Conservation (phyloP, 1,140 invertebrate species). For the Lepidurus couesii region DNA sequence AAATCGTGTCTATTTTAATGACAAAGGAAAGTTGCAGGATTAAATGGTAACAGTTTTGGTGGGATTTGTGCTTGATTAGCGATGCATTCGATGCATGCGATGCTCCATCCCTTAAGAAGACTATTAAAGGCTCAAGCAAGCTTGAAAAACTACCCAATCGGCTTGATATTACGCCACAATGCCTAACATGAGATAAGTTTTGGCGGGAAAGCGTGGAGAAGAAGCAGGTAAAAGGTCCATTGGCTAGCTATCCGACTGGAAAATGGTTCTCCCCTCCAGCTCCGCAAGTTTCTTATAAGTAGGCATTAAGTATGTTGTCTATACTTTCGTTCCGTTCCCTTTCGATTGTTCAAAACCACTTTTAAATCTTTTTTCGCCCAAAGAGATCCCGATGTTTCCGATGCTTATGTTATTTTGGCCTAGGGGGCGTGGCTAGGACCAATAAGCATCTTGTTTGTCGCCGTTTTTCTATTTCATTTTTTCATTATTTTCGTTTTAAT, state of each 20-base stretch:
- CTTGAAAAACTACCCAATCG: background rate
- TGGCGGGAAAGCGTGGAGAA: background rate
- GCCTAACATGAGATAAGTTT: background rate
- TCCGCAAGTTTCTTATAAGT: background rate
- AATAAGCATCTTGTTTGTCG: background rate
- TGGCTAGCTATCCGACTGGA: background rate
- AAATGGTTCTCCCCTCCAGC: background rate
- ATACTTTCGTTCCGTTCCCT: background rate
- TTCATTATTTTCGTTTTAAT: too few relatives aligned
- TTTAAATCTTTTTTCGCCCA: too few relatives aligned
- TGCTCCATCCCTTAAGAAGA: background rate
- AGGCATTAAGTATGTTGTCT: background rate
- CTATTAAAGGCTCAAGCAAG: background rate
- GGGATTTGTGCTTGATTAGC: background rate
- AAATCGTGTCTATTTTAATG: background rate
- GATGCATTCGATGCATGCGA: background rate
- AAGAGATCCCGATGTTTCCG: too few relatives aligned
- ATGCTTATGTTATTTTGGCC: too few relatives aligned
- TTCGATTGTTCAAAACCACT: background rate
- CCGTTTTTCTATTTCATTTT: background rate
- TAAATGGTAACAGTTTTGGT: background rate
- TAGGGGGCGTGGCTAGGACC: too few relatives aligned
- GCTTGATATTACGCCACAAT: background rate
- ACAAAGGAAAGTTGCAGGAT: too few relatives aligned
- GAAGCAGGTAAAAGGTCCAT: background rate